Evolutionary conservation across 2,888 invertebrate species (phyloP).

Genomic region (Halictus quadricinctus): DNA sequence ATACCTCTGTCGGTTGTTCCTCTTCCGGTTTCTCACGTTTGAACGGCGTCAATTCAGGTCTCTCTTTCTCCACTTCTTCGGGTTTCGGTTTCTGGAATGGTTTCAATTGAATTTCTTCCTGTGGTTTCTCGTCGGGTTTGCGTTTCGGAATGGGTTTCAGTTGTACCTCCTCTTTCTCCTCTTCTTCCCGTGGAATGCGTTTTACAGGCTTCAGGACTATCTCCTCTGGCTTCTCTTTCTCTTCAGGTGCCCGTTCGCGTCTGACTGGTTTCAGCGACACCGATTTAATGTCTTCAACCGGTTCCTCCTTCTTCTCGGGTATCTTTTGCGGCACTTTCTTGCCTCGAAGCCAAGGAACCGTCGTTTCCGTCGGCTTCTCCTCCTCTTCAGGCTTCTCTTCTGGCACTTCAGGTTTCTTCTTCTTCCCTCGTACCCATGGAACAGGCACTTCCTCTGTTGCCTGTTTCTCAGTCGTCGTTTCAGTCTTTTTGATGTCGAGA

Average conservation of each 20-base stretch:
- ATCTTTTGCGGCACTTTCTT: conserved; percentile 71
- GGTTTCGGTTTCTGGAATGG: conserved; percentile 64
- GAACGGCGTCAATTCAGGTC: too few species aligned
- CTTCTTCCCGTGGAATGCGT: conserved; percentile 79
- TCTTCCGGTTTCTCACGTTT: too few species aligned
- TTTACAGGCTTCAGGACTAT: conserved; percentile 78
- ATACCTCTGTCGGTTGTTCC: conserved; percentile 64
- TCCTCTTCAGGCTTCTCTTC: conserved; percentile 66
- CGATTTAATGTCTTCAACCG: conserved; percentile 67
- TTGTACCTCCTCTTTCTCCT: conserved; percentile 77
- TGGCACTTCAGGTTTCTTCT: conserved; percentile 30
- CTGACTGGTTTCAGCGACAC: conserved; percentile 66
- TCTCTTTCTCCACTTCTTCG: conserved; percentile 56
- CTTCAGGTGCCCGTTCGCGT: conserved; percentile 63
- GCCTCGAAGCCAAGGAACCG: conserved; percentile 72
- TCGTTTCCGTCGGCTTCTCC: not conserved
- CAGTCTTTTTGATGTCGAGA: conserved; percentile 60
- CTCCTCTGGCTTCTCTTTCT: conserved; percentile 68
- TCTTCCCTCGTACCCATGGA: conserved; percentile 72
- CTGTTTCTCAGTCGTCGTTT: conserved; percentile 62
- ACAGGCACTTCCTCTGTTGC: conserved; percentile 70
- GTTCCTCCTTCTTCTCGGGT: conserved; percentile 63
- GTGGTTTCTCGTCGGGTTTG: conserved; percentile 65
- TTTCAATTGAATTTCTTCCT: conserved; percentile 69
- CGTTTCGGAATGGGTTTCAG: conserved; percentile 57